phyloP scores from a whole-genome alignment of 2,888 invertebrate species.

The Caradrina clavipalpis region DNA sequence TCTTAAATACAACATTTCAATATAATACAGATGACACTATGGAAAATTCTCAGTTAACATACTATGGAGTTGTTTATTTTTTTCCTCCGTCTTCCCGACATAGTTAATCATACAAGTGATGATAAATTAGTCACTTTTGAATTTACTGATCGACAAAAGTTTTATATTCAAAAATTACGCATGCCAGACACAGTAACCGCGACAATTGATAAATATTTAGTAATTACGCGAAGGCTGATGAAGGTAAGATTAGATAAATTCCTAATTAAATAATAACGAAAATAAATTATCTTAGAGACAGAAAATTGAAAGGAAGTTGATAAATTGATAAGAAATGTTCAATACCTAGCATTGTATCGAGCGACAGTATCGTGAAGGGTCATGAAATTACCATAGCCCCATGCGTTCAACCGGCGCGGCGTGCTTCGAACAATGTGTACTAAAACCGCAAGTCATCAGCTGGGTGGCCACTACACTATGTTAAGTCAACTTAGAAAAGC shows the following conservation, averaged over 20 bases:
- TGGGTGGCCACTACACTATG: slow-evolving; percentile 28
- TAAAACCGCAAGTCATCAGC: slow-evolving; percentile 71
- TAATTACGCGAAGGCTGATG: slow-evolving; percentile 73
- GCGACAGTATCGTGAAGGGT: slow-evolving; percentile 32
- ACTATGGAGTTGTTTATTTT: slow-evolving; percentile 6
- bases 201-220: slow-evolving; percentile 67
- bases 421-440: slow-evolving; percentile 57
- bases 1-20: slow-evolving; percentile 42
- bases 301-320: not conserved
- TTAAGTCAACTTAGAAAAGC: slow-evolving; percentile 41
- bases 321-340: slow-evolving; percentile 30
- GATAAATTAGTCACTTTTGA: slow-evolving; percentile 21
- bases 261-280: slow-evolving; percentile 51
- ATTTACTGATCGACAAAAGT: not conserved
- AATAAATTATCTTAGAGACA: slow-evolving; percentile 21
- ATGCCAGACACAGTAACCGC: slow-evolving; percentile 27
- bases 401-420: slow-evolving; percentile 55
- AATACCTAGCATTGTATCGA: slow-evolving; percentile 31
- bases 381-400: slow-evolving; percentile 65
- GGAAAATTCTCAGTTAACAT: slow-evolving; percentile 35
- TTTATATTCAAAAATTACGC: slow-evolving; percentile 1
- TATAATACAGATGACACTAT: slow-evolving; percentile 25
- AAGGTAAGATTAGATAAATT: slow-evolving; percentile 73
- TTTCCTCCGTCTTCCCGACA: slow-evolving; percentile 1
- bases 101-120: slow-evolving; percentile 9